Evolutionary conservation across 2,797 vertebrate species (phyloP), one percentile per base, ranked within the genome.

Genomic region (Enteromius anoplus): DNA sequence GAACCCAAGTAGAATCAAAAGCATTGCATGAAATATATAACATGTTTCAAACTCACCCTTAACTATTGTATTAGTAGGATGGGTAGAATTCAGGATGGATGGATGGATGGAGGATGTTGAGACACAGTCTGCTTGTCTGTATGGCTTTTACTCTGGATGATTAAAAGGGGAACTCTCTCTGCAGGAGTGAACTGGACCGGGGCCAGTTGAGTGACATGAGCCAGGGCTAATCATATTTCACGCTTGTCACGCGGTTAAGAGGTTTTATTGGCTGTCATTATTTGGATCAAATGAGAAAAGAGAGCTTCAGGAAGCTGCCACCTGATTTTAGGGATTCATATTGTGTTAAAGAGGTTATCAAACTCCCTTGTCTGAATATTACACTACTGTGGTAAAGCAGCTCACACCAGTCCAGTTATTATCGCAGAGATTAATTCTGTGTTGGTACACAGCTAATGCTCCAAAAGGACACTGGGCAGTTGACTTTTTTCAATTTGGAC

Each of bases 131-230:
- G n/a, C 37, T 65, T 65, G 76, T 78, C 62, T 51, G 19, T 55
- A 55, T 19, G 34, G 65, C 78, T 42, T 69, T 40, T 70, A 21
- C 65, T 71, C 15, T 32, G 21, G 49, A 65, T 37, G 49, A 77
- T 78, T 84, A 75, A 62, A 55, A 83, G 21, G 21, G 4, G 8
- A 51, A 76, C 4, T 23, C 23, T 15, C 45, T 51, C 64, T 23
- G 21, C 70, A 60, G 49, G 55, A 40, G 70, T 11, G 45, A 21
- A 65, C 73, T 78, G 78, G 78, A 83, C 49, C 19, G 7, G 58
- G 49, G 58, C 51, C 81, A 72, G 45, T 32, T 76, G 76, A 85
- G 47, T 80, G 84, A 53, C 87, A 68, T 34, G 45, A 77, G 78
- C 78, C 68, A 51, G 34, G 51, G 32, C 68, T 80, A 58, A 78